Conservation (phyloP, 1,140 invertebrate genomes). For the Formica exsecta region DNA sequence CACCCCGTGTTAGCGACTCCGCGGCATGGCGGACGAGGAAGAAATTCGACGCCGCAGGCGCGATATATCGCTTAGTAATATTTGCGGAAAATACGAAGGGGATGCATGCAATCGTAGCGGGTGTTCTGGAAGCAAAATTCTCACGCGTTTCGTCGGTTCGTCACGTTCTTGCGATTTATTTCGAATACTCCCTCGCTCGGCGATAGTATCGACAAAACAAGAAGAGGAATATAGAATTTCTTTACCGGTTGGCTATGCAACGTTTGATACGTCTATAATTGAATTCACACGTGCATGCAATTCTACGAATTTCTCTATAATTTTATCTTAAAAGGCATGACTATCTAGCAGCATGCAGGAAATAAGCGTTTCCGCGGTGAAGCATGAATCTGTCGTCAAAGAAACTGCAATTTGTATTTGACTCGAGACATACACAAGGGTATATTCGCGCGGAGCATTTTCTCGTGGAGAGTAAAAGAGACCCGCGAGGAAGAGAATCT, state of each 20-base stretch:
- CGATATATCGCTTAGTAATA: slow-evolving; percentile 7
- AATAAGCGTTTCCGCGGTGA: neutral
- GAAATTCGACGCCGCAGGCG: slow-evolving; percentile 16
- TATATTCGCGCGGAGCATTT: neutral
- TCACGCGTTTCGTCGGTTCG: neutral
- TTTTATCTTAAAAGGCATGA: neutral
- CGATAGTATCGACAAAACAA: neutral
- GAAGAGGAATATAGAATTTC: neutral
- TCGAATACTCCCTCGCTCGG: neutral
- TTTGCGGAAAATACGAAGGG: slow-evolving; percentile 20
- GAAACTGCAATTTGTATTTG: slow-evolving; percentile 24
- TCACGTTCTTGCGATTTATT: slow-evolving; percentile 42
- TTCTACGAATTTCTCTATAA: neutral
- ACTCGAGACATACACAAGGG: neutral
- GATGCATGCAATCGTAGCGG: neutral
- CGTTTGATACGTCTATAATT: neutral
- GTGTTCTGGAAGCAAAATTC: slow-evolving; percentile 1
- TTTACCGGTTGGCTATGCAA: neutral
- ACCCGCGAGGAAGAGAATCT: neutral
- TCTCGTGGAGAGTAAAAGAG: neutral
- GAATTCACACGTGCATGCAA: too few species aligned
- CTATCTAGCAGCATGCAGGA: neutral
- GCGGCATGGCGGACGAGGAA: neutral
- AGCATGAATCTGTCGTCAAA: neutral
- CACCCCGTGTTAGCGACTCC: slow-evolving; percentile 18